Conservation (phyloP, 1,140 invertebrate genomes). For the Vanessa atalanta region DNA sequence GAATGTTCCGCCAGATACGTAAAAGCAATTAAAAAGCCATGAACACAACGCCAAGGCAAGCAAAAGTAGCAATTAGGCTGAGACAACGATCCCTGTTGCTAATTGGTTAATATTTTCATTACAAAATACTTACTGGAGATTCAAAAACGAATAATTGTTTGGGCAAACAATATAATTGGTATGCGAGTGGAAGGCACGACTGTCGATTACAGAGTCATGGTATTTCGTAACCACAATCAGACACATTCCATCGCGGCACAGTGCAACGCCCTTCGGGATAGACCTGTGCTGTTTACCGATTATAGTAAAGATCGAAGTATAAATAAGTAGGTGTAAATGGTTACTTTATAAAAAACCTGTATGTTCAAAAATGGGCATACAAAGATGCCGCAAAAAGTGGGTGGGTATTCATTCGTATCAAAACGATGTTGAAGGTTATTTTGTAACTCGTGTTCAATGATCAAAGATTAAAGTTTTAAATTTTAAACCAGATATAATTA, state of each 20-base stretch:
- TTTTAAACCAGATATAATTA: background rate
- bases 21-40: conserved; percentile 72
- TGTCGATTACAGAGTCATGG: conserved; percentile 65
- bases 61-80: conserved; percentile 47
- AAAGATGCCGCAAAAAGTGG: background rate
- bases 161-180: conserved; percentile 48
- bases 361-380: background rate
- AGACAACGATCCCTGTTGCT: conserved; percentile 27
- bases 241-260: conserved; percentile 67
- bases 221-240: conserved; percentile 75
- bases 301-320: conserved; percentile 44
- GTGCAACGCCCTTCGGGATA: conserved; percentile 70
- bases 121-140: background rate
- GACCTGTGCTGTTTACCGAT: conserved; percentile 67
- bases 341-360: background rate
- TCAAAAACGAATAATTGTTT: background rate
- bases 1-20: conserved; percentile 66
- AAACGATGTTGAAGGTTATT: conserved; percentile 5
- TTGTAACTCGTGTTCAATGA: background rate
- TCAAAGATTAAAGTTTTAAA: background rate
- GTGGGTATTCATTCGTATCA: background rate
- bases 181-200: conserved; percentile 55
- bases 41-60: conserved; percentile 44
- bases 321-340: conserved; percentile 20
- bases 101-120: conserved; percentile 26